Percentiles rank a stretch among this genome's conserved stretches.
Conservation (phyloP, 2,888 invertebrate genomes). For the Slavum lentiscoides region DNA sequence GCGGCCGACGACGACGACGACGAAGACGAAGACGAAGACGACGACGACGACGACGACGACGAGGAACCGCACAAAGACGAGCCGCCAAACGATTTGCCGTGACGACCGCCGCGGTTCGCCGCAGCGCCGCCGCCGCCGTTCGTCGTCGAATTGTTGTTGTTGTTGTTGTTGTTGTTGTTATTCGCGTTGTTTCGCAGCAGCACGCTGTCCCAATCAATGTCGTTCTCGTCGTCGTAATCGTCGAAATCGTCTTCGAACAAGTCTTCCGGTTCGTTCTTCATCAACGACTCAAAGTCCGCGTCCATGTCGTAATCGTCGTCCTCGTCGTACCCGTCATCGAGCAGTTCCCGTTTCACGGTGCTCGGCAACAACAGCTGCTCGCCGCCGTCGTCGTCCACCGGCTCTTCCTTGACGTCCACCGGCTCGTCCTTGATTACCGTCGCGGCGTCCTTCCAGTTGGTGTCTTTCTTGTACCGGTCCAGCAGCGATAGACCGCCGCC, state of each 20-base stretch:
- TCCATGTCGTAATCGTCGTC: slow-evolving; percentile 44
- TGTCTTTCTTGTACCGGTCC: slow-evolving; percentile 44
- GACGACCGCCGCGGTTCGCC: not conserved
- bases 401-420: slow-evolving; percentile 1
- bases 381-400: slow-evolving; percentile 22
- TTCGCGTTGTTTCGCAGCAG: not conserved
- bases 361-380: too few relatives aligned
- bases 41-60: not conserved
- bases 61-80: slow-evolving; percentile 33
- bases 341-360: slow-evolving; percentile 14
- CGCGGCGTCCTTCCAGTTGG: not conserved
- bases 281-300: slow-evolving; percentile 34
- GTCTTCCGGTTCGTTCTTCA: slow-evolving; percentile 48
- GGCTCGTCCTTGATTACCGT: not conserved
- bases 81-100: slow-evolving; percentile 11
- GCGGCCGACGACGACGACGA: not conserved
- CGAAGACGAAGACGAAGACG: not conserved
- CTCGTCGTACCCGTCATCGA: slow-evolving; percentile 8
- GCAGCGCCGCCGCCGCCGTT: not conserved
- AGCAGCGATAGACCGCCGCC: slow-evolving; percentile 40
- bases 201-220: slow-evolving; percentile 43
- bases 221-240: slow-evolving; percentile 42
- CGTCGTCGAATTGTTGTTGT: not conserved
- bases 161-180: not conserved
- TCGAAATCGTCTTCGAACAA: slow-evolving; percentile 39